Evolutionary conservation across 2,113 vertebrate species (phyloP).

Genomic region (Desmodus rotundus): DNA sequence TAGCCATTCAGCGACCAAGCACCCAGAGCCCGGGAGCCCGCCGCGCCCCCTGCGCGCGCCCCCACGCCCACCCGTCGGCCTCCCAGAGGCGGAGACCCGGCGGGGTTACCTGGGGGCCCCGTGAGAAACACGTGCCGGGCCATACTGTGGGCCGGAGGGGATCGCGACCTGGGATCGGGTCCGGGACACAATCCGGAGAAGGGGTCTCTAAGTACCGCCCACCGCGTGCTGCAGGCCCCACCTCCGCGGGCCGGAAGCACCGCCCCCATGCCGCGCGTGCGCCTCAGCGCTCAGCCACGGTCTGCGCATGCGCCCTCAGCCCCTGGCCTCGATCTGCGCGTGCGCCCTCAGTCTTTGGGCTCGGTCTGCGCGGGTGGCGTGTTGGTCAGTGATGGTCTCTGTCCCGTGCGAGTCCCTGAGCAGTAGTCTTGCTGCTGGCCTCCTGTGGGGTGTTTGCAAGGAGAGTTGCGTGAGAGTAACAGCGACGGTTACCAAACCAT

Average conservation of each 20-base stretch:
- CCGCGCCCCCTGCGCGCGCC: background rate
- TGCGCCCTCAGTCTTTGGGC: accelerated
- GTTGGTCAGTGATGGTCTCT: accelerated
- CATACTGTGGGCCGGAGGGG: conserved; percentile 66
- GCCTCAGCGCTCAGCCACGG: accelerated
- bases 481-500: accelerated
- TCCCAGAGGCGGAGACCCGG: background rate
- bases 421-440: accelerated
- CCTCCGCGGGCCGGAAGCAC: background rate
- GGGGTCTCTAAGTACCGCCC: background rate
- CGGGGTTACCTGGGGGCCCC: conserved; percentile 89
- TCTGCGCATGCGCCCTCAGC: accelerated
- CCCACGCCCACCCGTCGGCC: background rate
- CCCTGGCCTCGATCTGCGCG: accelerated
- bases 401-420: accelerated
- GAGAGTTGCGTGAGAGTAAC: background rate
- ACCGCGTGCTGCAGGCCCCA: accelerated
- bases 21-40: accelerated
- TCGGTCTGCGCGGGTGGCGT: accelerated
- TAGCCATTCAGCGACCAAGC: background rate
- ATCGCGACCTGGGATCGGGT: accelerated
- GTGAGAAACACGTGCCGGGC: conserved; percentile 91
- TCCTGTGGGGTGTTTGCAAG: background rate
- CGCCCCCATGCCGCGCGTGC: background rate
- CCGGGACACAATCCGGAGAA: accelerated